These are phyloP conservation scores for Schlechtendalia chinensis DNA, from an alignment of 1,140 invertebrate genomes.

Conservation along the genomic window DNA sequence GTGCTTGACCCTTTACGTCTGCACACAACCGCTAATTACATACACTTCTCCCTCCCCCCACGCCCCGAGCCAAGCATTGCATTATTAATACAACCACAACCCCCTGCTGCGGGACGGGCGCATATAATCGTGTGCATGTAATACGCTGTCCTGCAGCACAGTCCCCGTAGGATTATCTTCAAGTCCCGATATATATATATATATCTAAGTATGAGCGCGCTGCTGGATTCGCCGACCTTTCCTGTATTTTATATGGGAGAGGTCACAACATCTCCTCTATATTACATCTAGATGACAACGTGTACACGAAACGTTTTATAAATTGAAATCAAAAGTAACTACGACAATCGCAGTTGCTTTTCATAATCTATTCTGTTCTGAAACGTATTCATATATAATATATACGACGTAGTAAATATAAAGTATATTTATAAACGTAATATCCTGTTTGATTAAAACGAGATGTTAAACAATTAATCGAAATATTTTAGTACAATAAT, in stretches of 20 bases:
- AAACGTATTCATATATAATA: too few species aligned
- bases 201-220: neutral
- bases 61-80: neutral
- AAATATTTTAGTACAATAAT: neutral
- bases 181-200: neutral
- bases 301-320: too few species aligned
- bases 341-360: too few species aligned
- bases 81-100: slow-evolving; percentile 21
- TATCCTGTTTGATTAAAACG: neutral
- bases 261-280: neutral
- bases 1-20: slow-evolving; percentile 37
- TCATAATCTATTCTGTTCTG: too few species aligned
- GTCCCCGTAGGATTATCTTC: neutral
- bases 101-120: neutral
- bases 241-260: neutral
- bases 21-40: slow-evolving; percentile 11
- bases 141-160: neutral
- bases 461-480: neutral
- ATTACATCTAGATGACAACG: too few species aligned
- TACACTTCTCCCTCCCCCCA: too few species aligned
- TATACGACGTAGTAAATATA: neutral
- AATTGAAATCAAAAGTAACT: too few species aligned
- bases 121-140: slow-evolving; percentile 22
- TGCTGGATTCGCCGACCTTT: too few species aligned
- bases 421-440: neutral